Evolutionary conservation across 2,113 vertebrate genomes (phyloP).

Genomic region (Serilophus lunatus): DNA sequence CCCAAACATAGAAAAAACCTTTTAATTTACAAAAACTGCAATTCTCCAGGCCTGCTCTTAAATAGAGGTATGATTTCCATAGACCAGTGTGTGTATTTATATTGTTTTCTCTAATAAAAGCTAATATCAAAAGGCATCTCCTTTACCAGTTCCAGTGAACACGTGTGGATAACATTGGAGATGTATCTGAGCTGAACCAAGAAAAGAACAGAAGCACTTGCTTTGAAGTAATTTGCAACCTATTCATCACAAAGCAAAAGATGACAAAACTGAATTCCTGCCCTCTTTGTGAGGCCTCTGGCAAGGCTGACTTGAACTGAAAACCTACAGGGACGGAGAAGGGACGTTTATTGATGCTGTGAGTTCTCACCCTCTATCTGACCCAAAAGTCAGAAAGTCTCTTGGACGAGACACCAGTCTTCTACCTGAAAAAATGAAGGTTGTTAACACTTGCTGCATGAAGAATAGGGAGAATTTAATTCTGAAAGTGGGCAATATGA

Average conservation of each 20-base stretch:
- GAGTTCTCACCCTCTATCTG: not conserved
- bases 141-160: not conserved
- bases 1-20: not conserved
- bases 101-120: not conserved
- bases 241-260: not conserved
- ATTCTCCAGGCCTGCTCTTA: not conserved
- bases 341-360: not conserved
- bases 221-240: not conserved
- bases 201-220: not conserved
- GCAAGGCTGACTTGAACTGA: not conserved
- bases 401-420: not conserved
- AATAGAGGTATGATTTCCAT: not conserved
- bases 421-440: not conserved
- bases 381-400: not conserved
- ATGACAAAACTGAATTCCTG: not conserved
- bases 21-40: not conserved
- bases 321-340: not conserved
- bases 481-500: not conserved
- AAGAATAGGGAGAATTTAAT: not conserved
- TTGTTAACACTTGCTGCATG: not conserved
- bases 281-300: not conserved
- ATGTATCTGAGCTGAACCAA: not conserved
- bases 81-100: not conserved
- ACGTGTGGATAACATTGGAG: not conserved
- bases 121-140: not conserved